Evolutionary conservation across 2,888 invertebrate species (phyloP).

Genomic region (Cephus spinipes): DNA sequence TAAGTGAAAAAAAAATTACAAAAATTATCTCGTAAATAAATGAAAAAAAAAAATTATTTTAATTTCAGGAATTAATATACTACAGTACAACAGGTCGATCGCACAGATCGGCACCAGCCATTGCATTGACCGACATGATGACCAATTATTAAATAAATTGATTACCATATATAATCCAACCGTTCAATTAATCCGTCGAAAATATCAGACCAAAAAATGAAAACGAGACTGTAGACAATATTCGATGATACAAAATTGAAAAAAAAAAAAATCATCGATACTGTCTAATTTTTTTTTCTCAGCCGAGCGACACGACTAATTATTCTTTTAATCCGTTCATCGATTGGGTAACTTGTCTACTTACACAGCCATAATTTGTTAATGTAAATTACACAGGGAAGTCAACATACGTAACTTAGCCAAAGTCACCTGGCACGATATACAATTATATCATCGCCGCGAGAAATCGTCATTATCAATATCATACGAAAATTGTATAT

Average conservation of each 20-base stretch:
- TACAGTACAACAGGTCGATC: conserved; percentile 13
- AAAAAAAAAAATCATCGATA: neutral
- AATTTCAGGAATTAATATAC: conserved; percentile 20
- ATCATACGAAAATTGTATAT: neutral
- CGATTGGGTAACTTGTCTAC: neutral
- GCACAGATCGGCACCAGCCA: conserved; percentile 21
- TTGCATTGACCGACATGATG: conserved; percentile 20
- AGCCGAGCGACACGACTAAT: too few relatives aligned
- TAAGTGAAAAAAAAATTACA: neutral
- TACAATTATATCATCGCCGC: neutral
- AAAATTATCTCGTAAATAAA: neutral
- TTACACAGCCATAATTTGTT: neutral
- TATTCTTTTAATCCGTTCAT: too few relatives aligned
- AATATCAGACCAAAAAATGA: neutral
- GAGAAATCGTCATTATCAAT: neutral
- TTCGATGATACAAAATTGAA: neutral
- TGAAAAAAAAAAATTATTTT: neutral
- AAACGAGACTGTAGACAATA: neutral
- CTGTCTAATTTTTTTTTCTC: neutral
- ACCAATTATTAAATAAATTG: conserved; percentile 14
- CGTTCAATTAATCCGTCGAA: neutral
- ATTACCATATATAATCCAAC: neutral
- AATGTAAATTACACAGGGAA: neutral
- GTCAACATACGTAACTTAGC: too few relatives aligned
- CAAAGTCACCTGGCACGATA: neutral